A percentile compares a stretch with the other conserved stretches of the same genome.
Evolutionary conservation across 2,888 invertebrate genomes (phyloP).

Genomic region (Phalangium opilio): DNA sequence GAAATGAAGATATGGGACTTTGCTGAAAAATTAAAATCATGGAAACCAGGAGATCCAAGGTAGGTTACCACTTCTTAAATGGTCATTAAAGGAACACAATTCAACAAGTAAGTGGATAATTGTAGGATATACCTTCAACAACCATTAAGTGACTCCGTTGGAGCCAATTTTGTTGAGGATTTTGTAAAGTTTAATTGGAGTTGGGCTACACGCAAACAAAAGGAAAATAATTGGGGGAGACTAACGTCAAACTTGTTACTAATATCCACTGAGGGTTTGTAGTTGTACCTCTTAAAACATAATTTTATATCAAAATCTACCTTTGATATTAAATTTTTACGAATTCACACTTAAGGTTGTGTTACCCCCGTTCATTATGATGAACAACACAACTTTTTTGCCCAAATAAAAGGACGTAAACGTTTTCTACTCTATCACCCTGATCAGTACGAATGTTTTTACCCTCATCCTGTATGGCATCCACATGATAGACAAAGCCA

Average conservation of each 20-base stretch:
- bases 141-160: constrained; percentile 43
- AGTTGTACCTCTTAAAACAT: no score
- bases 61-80: no score
- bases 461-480: constrained; percentile 49
- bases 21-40: constrained; percentile 35
- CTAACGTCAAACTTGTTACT: constrained; percentile 47
- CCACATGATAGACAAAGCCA: constrained; percentile 51
- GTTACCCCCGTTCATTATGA: constrained; percentile 51
- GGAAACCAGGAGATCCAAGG: constrained; percentile 41
- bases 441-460: constrained; percentile 44
- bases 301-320: no score
- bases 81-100: no score
- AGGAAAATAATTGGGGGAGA: constrained; percentile 43
- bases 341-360: constrained; percentile 32
- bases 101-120: background rate
- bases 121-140: constrained; percentile 42
- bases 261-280: constrained; percentile 42
- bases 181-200: constrained; percentile 46
- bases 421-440: constrained; percentile 46
- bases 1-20: constrained; percentile 45
- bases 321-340: background rate
- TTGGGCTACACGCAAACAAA: constrained; percentile 41
- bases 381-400: constrained; percentile 51
- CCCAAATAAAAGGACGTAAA: constrained; percentile 44
- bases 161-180: constrained; percentile 41